Evolutionary conservation across 1,140 invertebrate genomes (phyloP).

Genomic region (Drosophila fuyamai): DNA sequence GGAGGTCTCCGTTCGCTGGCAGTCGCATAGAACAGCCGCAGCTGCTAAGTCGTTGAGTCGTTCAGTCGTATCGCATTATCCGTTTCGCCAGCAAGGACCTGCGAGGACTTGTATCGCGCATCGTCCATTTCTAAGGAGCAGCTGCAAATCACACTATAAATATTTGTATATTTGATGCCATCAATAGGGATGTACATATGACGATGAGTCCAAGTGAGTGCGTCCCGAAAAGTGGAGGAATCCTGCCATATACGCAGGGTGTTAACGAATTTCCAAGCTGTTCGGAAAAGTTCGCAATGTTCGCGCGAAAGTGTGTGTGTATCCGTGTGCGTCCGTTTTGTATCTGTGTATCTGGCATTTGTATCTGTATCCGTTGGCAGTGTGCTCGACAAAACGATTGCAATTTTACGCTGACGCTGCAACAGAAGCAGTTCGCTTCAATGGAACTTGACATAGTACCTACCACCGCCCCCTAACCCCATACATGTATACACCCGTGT

Average conservation of each 20-base stretch:
- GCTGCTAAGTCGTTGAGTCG: background rate
- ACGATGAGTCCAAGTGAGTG: conserved; percentile 46
- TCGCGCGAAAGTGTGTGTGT: conserved; percentile 20
- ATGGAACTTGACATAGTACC: conserved; percentile 56
- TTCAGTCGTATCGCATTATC: conserved; percentile 16
- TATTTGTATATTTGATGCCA: conserved; percentile 59
- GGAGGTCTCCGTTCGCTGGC: conserved; percentile 22
- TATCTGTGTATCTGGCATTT: conserved; percentile 28
- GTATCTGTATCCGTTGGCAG: conserved; percentile 47
- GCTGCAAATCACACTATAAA: conserved; percentile 20
- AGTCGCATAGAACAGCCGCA: conserved; percentile 15
- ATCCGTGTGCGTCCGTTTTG: conserved; percentile 1
- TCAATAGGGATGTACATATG: conserved; percentile 50
- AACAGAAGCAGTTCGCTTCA: conserved; percentile 55
- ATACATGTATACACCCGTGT: background rate
- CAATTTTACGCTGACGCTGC: conserved; percentile 76
- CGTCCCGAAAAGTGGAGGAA: conserved; percentile 25
- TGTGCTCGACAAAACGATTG: conserved; percentile 52
- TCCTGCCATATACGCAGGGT: conserved; percentile 1
- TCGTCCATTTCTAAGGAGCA: background rate
- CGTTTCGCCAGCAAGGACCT: conserved; percentile 25
- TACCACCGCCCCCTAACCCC: conserved; percentile 6
- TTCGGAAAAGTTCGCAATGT: conserved; percentile 45
- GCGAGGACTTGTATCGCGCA: no score
- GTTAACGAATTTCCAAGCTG: conserved; percentile 28